phyloP scores from a whole-genome alignment of 2,113 vertebrate species.

The Apodemus speciosus region DNA sequence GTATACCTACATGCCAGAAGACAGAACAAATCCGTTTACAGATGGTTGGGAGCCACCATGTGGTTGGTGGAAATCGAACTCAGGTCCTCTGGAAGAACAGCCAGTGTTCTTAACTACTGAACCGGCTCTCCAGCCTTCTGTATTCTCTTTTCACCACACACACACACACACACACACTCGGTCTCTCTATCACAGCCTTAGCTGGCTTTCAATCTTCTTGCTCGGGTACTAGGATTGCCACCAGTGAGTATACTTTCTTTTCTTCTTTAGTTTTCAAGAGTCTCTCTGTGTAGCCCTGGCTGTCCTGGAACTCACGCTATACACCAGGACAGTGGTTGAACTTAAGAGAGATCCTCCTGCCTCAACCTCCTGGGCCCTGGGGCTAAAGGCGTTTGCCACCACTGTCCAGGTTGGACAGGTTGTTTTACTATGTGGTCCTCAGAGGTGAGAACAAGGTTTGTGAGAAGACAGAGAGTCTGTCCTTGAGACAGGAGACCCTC shows the following conservation, averaged over 20 bases:
- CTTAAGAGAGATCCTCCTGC: not conserved
- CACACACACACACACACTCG: not conserved
- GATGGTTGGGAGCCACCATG: too few species aligned
- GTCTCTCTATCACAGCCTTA: not conserved
- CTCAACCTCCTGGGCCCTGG: not conserved
- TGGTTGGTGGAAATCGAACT: too few species aligned
- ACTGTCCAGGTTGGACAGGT: too few species aligned
- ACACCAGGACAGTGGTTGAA: not conserved
- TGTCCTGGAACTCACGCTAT: not conserved
- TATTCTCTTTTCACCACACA: not conserved
- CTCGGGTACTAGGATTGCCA: not conserved
- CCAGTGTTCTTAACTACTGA: too few species aligned
- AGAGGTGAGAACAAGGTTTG: not conserved
- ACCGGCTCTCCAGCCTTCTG: too few species aligned
- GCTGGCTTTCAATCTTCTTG: not conserved
- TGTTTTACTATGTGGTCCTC: conserved; percentile 1
- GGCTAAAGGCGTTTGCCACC: not conserved
- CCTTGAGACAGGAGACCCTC: not conserved
- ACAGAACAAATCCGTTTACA: too few species aligned
- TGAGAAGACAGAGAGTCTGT: not conserved
- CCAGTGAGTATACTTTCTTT: not conserved
- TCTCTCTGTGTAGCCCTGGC: not conserved
- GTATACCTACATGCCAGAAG: too few species aligned
- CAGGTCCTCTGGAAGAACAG: too few species aligned
- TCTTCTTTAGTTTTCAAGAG: not conserved